Evolutionary conservation across 2,797 vertebrate species (phyloP), one percentile per base, ranked within the genome.

Genomic region (Anniella stebbinsi): DNA sequence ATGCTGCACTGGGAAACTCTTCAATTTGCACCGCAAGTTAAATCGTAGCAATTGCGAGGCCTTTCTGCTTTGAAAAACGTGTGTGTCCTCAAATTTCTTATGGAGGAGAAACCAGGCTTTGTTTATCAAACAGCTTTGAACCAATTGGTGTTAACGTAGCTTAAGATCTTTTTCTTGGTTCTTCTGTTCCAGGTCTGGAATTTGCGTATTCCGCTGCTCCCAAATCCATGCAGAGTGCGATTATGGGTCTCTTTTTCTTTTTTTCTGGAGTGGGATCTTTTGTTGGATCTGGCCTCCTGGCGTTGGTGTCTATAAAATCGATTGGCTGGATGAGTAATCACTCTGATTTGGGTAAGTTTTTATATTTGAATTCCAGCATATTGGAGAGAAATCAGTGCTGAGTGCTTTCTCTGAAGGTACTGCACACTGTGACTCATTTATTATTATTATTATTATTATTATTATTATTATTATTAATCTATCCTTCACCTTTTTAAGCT

Each of bases 231-330:
- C 99, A 99, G 98, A 99, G 99, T 28, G 99, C 98, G 81, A 98
- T 99, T 86, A 99, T 99, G 99, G 99, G 99, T 6, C 96, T 99
- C 23, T 99, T 99, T 96, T 99, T 99, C 91, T 99, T 99, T 97
- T 99, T 99, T 92, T 99, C 99, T 10, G 99, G 99, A 1, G 97
- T 99, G 1, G 99, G 99, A 6, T 99, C 99, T 0, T 99, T 99
- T 1, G 98, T 99, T 92, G 99, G 99, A 91, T 99, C 98, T 0
- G 99, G 99, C 0, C 94, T 99, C 90, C 91, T 99, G 95, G 98
- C 98, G 0, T 93, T 99, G 70, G 99, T 99, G 86, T 99, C 99
- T 4, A 21, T 98, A 89, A 97, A 96, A 66, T 96, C 91, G 84
- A 98, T 99, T n/a, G 99, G 99, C 69, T 99, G 99, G 99, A 99